Base-by-base conservation (phyloP, 2,888 invertebrate genomes). In the Chironomus riparius region DNA sequence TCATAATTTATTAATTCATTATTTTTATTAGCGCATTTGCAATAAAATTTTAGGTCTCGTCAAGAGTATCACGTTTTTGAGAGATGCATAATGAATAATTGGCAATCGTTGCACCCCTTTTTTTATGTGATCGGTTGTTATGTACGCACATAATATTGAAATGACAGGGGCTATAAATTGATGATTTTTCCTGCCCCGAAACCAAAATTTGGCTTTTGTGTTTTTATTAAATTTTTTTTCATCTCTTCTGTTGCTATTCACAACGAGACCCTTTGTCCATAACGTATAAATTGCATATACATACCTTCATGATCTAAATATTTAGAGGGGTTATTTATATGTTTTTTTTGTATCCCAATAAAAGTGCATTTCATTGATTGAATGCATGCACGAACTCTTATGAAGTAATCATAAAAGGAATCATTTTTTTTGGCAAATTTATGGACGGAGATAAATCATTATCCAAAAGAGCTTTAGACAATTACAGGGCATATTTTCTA, bases 161-260 rank as follows among this genome's bases (percentile, higher is more conserved):
- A 65, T 65, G 65, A 65, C 65, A 65, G 21, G 65, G 22, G 65
- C 65, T n/a, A 65, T 65, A 68, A 68, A 68, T 68, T 68, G 68
- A 68, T 68, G 68, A 68, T 38, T 68, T 68, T 68, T 68, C 47
- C 47, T 68, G 47, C 68, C 68, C 28, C n/a, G 15, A 68, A 68
- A 68, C 28, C 68, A 68, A 68, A 68, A 68, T 68, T 68, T 47
- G 68, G 68, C 68, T 68, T 68, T 68, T 68, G 68, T 65, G 65
- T 65, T 65, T 65, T 65, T 65, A 65, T 65, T 65, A 65, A 62
- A 65, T 65, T 65, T 22, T 65, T 65, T 65, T 65, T 4, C 21
- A 2, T 21, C 62, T 24, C 22, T 22, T 50, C 7, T 15, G 38
- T 38, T 38, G 38, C 38, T 38, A 38, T 38, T 38, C 38, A 38